Evolutionary conservation across 2,888 invertebrate genomes (phyloP).

Genomic region (Eupithecia centaureata): DNA sequence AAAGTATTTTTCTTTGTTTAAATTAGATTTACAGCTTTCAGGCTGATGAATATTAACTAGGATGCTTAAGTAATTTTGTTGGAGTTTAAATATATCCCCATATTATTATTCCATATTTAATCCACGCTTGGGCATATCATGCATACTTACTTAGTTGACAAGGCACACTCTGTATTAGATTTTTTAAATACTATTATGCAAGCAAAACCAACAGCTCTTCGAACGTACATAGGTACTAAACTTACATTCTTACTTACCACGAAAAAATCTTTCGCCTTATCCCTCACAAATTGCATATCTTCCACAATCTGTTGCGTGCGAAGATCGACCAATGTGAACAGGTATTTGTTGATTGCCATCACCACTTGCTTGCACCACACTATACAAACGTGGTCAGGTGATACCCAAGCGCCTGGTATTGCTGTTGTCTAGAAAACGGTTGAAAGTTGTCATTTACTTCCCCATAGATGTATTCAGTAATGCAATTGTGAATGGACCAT

Average conservation of each 20-base stretch:
- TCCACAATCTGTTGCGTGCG: conserved; percentile 65
- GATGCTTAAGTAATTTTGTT: no score
- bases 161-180: no score
- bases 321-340: conserved; percentile 91
- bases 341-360: conserved; percentile 88
- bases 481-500: background rate
- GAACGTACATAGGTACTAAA: no score
- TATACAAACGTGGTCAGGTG: conserved; percentile 95
- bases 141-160: no score
- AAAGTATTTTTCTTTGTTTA: no score
- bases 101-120: no score
- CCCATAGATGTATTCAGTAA: background rate
- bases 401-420: conserved; percentile 93
- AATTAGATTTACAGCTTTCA: no score
- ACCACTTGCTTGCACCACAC: conserved; percentile 97
- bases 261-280: conserved; percentile 66
- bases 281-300: conserved; percentile 52
- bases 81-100: no score
- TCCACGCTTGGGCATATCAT: no score
- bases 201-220: no score
- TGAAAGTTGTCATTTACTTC: background rate
- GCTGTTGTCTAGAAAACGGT: conserved; percentile 85
- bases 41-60: no score
- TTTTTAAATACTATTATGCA: no score
- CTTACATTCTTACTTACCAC: conserved; percentile 69